Base-by-base conservation (phyloP, 1,140 invertebrate species). In the Pachypeltis micranthus region DNA sequence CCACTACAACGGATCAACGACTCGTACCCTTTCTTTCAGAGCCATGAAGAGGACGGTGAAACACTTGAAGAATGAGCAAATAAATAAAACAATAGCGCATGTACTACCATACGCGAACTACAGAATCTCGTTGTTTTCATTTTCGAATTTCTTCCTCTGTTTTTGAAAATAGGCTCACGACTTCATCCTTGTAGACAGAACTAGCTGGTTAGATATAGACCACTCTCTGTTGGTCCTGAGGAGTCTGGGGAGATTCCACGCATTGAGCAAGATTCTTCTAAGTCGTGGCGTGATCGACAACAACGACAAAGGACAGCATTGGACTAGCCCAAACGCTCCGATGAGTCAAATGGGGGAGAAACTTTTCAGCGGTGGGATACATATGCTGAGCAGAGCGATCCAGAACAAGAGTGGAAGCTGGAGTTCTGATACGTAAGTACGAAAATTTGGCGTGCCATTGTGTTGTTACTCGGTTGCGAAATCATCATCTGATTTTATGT, bases 171-270 rank as follows among this genome's bases (percentile, higher is more conserved):
- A 39, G 34, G 34, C 34, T 10, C 7, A 39, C 34, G n/a, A n/a
- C 7, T 39, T 39, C 7, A n/a, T 21, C 23, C 47, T 51, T 3
- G 23, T 51, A 4, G 47, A 51, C 47, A 7, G 47, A 21, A 51
- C 47, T 3, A 21, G 10, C 21, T 51, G 47, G 57, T 31, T 59
- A 23, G 57, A 59, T 34, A n/a, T 59, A 16, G 14, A n/a, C n/a
- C 57, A 59, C n/a, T 2, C 2, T 3, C 57, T 59, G 10, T 28
- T 59, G 10, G 57, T 59, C 1, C 29, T 59, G 57, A 59, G 31
- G 24, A 34, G 57, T 19, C 24, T 59, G n/a, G 57, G 57, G n/a
- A 28, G 57, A 7, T 59, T 59, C 19, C 57, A 59, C 29, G 57
- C 26, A 1, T 31, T 59, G 57, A 31, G 27, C 10, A n/a, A n/a